phyloP scores from a whole-genome alignment of 2,113 vertebrate genomes.

The Oplegnathus fasciatus region DNA sequence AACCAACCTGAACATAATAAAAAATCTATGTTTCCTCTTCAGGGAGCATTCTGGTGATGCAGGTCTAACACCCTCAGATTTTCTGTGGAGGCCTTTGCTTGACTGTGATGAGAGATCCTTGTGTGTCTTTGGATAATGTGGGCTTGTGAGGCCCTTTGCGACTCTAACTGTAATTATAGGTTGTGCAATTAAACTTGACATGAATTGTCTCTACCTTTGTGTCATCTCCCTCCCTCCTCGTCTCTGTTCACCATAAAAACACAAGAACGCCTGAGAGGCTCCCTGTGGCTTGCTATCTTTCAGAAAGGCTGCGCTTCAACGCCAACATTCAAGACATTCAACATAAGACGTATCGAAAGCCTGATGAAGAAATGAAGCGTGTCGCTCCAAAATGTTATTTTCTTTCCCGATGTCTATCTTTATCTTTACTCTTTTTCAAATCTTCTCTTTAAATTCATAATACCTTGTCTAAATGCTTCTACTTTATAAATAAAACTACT shows the following conservation, averaged over 20 bases:
- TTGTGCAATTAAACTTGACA: constrained; percentile 1
- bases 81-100: neutral
- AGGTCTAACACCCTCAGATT: neutral
- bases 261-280: neutral
- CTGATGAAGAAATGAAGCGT: no score
- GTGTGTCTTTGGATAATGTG: neutral
- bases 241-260: neutral
- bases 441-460: neutral
- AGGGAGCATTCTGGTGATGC: neutral
- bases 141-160: neutral
- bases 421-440: neutral
- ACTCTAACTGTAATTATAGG: neutral
- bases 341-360: no score
- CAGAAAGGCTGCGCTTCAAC: neutral
- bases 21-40: neutral
- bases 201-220: neutral
- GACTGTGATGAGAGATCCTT: neutral
- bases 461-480: neutral
- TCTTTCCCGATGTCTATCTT: neutral
- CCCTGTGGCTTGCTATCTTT: neutral
- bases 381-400: neutral
- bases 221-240: neutral
- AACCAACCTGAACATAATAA: neutral
- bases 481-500: neutral
- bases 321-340: neutral